These are phyloP conservation scores for Zygothrica quintamaculata DNA, from an alignment of 2,888 invertebrate genomes.

Conservation along the genomic window DNA sequence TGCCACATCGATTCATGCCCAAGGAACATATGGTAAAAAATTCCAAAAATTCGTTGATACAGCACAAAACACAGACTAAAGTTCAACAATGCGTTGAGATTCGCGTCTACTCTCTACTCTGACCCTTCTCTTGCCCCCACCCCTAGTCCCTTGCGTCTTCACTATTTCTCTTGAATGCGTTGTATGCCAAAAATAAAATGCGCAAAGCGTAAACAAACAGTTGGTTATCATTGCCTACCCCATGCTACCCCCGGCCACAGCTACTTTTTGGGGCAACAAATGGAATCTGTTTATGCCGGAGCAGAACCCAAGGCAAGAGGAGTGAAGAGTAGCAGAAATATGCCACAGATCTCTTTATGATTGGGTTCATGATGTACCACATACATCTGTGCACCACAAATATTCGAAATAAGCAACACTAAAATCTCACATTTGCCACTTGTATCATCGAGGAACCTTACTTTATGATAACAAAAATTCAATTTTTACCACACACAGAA, in stretches of 20 bases:
- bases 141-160: conserved; percentile 4
- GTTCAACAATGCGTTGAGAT: conserved; percentile 34
- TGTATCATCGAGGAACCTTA: too few relatives aligned
- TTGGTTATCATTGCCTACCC: conserved; percentile 53
- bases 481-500: too few relatives aligned
- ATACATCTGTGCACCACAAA: conserved; percentile 22
- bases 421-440: background rate
- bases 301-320: background rate
- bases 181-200: conserved; percentile 67
- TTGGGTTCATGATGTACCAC: conserved; percentile 24
- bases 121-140: conserved; percentile 5
- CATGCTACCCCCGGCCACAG: background rate
- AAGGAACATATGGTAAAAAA: conserved; percentile 52
- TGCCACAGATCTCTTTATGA: conserved; percentile 38
- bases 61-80: conserved; percentile 11
- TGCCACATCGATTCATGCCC: conserved; percentile 50
- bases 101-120: conserved; percentile 9
- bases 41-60: conserved; percentile 13
- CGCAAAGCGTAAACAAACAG: conserved; percentile 69
- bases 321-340: background rate
- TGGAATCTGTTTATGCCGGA: conserved; percentile 63
- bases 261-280: conserved; percentile 24
- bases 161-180: conserved; percentile 5
- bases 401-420: too few relatives aligned
- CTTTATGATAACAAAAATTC: too few relatives aligned